Evolutionary conservation across 2,797 vertebrate species (phyloP).

Genomic region (Nasua narica): DNA sequence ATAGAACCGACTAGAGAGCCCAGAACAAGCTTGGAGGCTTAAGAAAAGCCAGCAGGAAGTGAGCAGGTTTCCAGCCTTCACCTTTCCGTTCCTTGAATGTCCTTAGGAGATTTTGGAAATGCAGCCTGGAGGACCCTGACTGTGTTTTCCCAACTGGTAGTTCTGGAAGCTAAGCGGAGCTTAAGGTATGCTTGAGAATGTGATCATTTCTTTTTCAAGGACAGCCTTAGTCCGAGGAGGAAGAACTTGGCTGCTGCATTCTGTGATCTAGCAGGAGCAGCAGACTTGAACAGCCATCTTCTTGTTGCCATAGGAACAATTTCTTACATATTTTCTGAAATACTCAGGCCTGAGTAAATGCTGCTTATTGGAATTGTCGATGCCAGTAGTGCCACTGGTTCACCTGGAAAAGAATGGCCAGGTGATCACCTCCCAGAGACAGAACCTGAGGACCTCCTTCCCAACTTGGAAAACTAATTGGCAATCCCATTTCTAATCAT

Average conservation of each 20-base stretch:
- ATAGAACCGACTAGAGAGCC: background rate
- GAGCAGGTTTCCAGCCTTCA: background rate
- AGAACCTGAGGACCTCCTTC: background rate
- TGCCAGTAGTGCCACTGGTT: background rate
- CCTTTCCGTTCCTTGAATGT: background rate
- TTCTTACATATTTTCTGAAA: conserved; percentile 35
- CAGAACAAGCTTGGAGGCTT: background rate
- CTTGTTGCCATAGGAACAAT: conserved; percentile 72
- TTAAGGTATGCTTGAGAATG: background rate
- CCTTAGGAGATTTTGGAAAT: background rate
- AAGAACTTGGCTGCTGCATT: background rate
- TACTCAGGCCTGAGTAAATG: background rate
- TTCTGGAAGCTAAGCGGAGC: background rate
- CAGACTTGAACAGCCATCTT: conserved; percentile 23
- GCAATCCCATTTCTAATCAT: background rate
- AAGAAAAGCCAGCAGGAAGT: background rate
- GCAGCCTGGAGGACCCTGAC: background rate
- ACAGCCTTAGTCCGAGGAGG: background rate
- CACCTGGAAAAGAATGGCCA: background rate
- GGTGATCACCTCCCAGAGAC: background rate
- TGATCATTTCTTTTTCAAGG: background rate
- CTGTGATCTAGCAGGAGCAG: background rate
- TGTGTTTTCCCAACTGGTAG: background rate
- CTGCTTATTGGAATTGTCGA: background rate
- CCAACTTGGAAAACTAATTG: background rate